These are phyloP conservation scores for Typhlomys cinereus DNA, from an alignment of 2,113 vertebrate genomes.

Conservation along the genomic window DNA sequence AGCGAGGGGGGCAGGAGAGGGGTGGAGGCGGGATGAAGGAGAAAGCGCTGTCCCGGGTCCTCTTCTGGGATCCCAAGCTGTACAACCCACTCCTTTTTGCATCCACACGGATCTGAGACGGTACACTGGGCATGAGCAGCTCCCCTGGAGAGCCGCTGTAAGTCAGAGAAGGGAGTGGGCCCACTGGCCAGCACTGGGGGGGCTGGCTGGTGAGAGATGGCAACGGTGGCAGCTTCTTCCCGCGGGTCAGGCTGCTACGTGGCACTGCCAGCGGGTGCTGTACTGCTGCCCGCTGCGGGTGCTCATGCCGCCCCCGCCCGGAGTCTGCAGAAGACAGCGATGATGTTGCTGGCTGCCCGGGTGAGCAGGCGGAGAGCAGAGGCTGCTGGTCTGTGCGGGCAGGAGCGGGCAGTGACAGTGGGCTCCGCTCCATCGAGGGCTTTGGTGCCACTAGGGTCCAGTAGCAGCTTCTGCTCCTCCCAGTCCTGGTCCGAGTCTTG, in stretches of 20 bases:
- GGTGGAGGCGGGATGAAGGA: slow-evolving; percentile 63
- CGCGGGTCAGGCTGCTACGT: slow-evolving; percentile 90
- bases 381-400: slow-evolving; percentile 95
- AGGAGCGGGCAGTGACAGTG: slow-evolving; percentile 87
- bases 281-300: slow-evolving; percentile 98
- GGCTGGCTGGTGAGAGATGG: slow-evolving; percentile 95
- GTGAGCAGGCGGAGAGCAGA: slow-evolving; percentile 93
- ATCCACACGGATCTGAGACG: slow-evolving; percentile 97
- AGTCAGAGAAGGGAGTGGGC: slow-evolving; percentile 92
- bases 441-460: slow-evolving; percentile 91
- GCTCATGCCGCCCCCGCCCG: slow-evolving; percentile 87
- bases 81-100: slow-evolving; percentile 97
- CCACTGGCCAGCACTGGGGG: slow-evolving; percentile 96
- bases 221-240: slow-evolving; percentile 92
- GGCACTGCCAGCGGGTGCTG: slow-evolving; percentile 94
- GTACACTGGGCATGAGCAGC: slow-evolving; percentile 96
- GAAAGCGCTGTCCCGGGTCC: slow-evolving; percentile 68
- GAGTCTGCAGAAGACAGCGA: background rate
- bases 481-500: too few relatives aligned
- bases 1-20: slow-evolving; percentile 59
- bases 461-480: slow-evolving; percentile 90
- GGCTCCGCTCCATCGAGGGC: slow-evolving; percentile 91
- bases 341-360: slow-evolving; percentile 89
- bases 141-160: slow-evolving; percentile 97
- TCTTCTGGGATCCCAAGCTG: slow-evolving; percentile 94